phyloP scores from a whole-genome alignment of 2,888 invertebrate genomes.

The Sycophila texana region DNA sequence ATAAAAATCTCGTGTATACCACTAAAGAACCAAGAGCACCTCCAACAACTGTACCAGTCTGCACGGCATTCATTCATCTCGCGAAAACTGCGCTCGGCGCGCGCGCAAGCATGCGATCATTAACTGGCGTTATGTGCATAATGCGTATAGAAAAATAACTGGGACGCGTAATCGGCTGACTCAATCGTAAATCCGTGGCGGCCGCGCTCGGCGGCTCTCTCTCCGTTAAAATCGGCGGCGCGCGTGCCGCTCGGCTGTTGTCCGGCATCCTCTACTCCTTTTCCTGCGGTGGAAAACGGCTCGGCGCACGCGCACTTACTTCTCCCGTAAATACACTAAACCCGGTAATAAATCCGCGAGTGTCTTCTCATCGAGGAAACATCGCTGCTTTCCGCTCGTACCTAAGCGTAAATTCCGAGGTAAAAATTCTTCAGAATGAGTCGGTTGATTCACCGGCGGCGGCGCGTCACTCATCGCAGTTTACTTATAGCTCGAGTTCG shows the following conservation, averaged over 20 bases:
- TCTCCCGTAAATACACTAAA: too few species aligned
- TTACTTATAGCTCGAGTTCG: too few species aligned
- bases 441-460: too few species aligned
- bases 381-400: background rate
- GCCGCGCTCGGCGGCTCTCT: background rate
- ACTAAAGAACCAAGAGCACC: too few species aligned
- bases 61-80: background rate
- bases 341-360: too few species aligned
- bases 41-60: too few species aligned
- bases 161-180: constrained; percentile 48
- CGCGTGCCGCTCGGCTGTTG: background rate
- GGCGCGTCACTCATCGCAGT: too few species aligned
- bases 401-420: too few species aligned
- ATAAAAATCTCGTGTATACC: too few species aligned
- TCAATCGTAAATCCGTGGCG: constrained; percentile 19
- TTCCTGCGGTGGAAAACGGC: constrained; percentile 28
- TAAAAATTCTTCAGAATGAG: too few species aligned
- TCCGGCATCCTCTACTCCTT: constrained; percentile 22
- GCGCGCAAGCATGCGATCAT: background rate
- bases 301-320: background rate
- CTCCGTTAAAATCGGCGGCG: constrained; percentile 13
- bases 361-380: background rate
- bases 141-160: constrained; percentile 40
- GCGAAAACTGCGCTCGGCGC: background rate
- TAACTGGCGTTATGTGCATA: background rate